A percentile compares a stretch with the other conserved stretches of the same genome.
Evolutionary conservation across 2,888 invertebrate genomes (phyloP).

Genomic region (Drosophila setosimentum): DNA sequence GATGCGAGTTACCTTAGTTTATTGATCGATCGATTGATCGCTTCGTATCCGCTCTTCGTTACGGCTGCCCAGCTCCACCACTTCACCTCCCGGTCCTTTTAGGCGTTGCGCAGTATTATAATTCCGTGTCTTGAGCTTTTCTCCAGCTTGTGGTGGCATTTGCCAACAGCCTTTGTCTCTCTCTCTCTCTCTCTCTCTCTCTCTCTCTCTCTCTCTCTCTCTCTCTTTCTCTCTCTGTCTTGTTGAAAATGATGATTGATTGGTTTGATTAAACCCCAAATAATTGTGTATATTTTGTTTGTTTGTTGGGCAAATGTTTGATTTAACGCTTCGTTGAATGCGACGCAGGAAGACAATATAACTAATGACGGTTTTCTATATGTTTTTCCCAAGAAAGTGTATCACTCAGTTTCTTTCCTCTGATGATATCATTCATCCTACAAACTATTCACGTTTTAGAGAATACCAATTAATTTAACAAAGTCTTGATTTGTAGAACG

Average conservation of each 20-base stretch:
- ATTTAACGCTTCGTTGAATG: slow-evolving; percentile 61
- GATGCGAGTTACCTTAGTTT: slow-evolving; percentile 17
- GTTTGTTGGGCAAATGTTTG: slow-evolving; percentile 58
- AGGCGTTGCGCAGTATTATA: slow-evolving; percentile 27
- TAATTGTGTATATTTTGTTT: not conserved
- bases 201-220: slow-evolving; percentile 50
- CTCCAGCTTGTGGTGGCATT: slow-evolving; percentile 49
- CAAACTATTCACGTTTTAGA: not conserved
- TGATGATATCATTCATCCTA: not conserved
- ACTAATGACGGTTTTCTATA: slow-evolving; percentile 10
- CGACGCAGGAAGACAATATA: slow-evolving; percentile 23
- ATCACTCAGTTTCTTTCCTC: not conserved
- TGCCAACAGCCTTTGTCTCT: slow-evolving; percentile 11
- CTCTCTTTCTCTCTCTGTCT: slow-evolving; percentile 44
- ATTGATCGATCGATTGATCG: slow-evolving; percentile 52
- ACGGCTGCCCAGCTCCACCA: slow-evolving; percentile 26
- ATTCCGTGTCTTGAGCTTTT: slow-evolving; percentile 39
- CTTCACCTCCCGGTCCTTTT: not conserved
- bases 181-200: slow-evolving; percentile 49
- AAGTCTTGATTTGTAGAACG: not conserved
- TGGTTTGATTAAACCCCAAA: slow-evolving; percentile 61
- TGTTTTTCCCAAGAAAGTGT: not conserved
- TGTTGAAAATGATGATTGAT: slow-evolving; percentile 74
- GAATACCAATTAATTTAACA: not conserved
- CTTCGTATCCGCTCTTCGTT: slow-evolving; percentile 39